Evolutionary conservation across 2,888 invertebrate genomes (phyloP).

Genomic region (Neocrepidodera transversa): DNA sequence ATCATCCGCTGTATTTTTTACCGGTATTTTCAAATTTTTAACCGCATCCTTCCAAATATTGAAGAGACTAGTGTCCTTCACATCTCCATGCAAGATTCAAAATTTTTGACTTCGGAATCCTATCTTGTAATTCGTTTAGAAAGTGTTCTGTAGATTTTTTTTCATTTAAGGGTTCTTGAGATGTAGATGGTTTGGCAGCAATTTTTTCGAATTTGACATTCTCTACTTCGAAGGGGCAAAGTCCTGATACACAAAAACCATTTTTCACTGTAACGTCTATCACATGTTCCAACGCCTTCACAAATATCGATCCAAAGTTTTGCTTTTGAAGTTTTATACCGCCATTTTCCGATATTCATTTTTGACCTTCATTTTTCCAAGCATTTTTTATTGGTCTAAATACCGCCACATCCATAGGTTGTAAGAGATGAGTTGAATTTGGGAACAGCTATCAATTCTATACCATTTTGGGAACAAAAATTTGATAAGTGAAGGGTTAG

Average conservation of each 20-base stretch:
- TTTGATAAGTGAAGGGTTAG: conserved; percentile 19
- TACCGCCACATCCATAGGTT: conserved; percentile 30
- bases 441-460: conserved; percentile 23
- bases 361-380: conserved; percentile 22
- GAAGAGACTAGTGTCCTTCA: conserved; percentile 6
- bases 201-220: conserved; percentile 11
- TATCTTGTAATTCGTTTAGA: conserved; percentile 9
- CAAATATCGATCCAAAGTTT: conserved; percentile 23
- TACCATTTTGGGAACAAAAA: conserved; percentile 29
- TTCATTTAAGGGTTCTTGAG: conserved; percentile 4
- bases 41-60: conserved; percentile 4
- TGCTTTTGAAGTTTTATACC: conserved; percentile 21
- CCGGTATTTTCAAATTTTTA: conserved; percentile 1
- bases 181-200: too few relatives aligned
- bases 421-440: conserved; percentile 24
- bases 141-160: background rate
- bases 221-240: background rate
- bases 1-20: background rate
- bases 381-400: conserved; percentile 29
- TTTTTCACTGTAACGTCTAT: conserved; percentile 2
- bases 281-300: conserved; percentile 15
- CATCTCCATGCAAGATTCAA: conserved; percentile 5
- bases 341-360: too few relatives aligned
- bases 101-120: conserved; percentile 12
- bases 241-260: conserved; percentile 12